Evolutionary conservation across 2,888 invertebrate genomes (phyloP), one percentile per base, ranked within the genome.

Genomic region (Metopia argyrocephala): DNA sequence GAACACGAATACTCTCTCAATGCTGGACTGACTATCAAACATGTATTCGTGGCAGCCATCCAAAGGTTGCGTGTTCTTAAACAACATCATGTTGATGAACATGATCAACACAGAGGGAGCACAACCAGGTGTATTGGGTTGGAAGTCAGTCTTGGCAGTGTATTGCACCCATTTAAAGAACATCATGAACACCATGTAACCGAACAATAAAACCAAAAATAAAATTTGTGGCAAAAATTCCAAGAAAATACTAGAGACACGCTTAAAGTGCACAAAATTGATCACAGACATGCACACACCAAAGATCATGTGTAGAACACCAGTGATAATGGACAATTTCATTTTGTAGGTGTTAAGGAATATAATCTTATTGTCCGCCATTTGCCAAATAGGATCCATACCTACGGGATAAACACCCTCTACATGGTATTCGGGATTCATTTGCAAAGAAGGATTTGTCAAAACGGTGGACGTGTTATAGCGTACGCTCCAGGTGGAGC

Each of bases 291-390:
- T 94, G 89, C 94, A 93, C 5, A 98, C 96, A 85, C 98, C 98
- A 89, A 98, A 97, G 80, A 96, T 93, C 98, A 98, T 98, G 91
- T 98, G 98, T 38, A 94, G 88, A 5, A 98, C 96, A 70, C 98
- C 98, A 85, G 98, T 93, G 80, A 98, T 96, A 73, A 98, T 96
- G 68, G 98, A 98, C 85, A 98, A 91, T 89, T 97, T 96, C 98
- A 98, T 98, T 92, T 98, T 98, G 92, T 95, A 97, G 0, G 97
- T 97, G 91, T 98, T 98, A 82, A 96, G 91, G 92, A 98, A 98
- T 82, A 97, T 95, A 85, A 98, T 97, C 91, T 98, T 97, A 91
- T 98, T 98, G 83, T 93, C 93, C n/a, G 95, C 93, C 89, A 94
- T 87, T 92, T 94, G 94, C 95, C 95, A 95, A 3, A 94, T 92